Evolutionary conservation across 2,797 vertebrate genomes (phyloP), one percentile per base, ranked within the genome.

Genomic region (Adelosebastes latens): DNA sequence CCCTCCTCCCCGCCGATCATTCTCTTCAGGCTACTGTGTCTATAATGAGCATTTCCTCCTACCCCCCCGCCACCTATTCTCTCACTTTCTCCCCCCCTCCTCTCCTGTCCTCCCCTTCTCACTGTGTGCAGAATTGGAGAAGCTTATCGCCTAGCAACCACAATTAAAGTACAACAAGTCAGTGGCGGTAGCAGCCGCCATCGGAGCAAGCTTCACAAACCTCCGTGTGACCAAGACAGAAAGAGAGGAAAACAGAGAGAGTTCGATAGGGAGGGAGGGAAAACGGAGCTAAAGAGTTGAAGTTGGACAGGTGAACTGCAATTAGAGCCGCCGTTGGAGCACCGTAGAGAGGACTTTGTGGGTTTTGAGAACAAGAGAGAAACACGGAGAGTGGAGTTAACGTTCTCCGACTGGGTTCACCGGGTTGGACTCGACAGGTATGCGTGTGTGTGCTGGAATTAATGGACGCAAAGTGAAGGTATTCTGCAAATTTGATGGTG

Each of bases 121-220:
- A 81, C 90, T 80, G 76, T 92, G 90, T 89, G 89, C 89, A 88
- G 92, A 93, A 95, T 95, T 93, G 94, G 93, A 94, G 93, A 94
- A 95, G 95, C 95, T 96, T 96, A 96, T 96, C 88, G 76, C 96
- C 92, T 96, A 96, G 95, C 95, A 96, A 96, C 96, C 91, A 90
- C 95, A 96, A 95, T 95, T 95, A 96, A 96, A 96, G 94, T 95
- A 95, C 94, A 96, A 95, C 94, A 96, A 95, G 94, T 96, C 94
- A 89, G 92, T 87, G 87, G 90, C 85, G 75, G 93, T 84, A 77
- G 93, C 93, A 92, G 93, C 92, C 89, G 84, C 89, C 84, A 79
- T 88, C 78, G 68, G 81, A 84, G 89, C 79, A 81, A 84, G 90
- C 91, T 94, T 88, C 63, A 78, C 76, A 89, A 90, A 90, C 87